phyloP scores from a whole-genome alignment of 2,888 invertebrate genomes.

The Calephelis perditalis region DNA sequence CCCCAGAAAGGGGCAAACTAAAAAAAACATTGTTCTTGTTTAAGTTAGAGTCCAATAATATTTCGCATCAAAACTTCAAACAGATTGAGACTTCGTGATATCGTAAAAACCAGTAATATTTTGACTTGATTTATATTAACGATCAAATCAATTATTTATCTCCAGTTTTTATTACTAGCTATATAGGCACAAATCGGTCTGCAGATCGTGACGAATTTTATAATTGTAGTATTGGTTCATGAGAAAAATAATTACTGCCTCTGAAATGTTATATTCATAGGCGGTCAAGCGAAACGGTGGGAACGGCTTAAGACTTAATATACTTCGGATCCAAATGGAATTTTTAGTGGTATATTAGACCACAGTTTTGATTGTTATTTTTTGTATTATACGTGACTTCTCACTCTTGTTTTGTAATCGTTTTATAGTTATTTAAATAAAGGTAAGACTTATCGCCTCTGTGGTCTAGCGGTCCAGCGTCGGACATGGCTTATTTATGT shows the following conservation, averaged over 20 bases:
- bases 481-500: too few relatives aligned
- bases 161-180: slow-evolving; percentile 27
- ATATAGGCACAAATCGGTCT: slow-evolving; percentile 48
- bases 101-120: slow-evolving; percentile 41
- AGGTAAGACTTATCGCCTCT: too few relatives aligned
- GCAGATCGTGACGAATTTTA: slow-evolving; percentile 64
- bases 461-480: too few relatives aligned
- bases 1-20: too few relatives aligned
- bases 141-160: slow-evolving; percentile 21
- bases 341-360: slow-evolving; percentile 47
- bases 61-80: not conserved
- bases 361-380: slow-evolving; percentile 27
- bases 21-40: too few relatives aligned
- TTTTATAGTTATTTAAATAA: too few relatives aligned
- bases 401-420: not conserved
- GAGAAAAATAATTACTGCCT: slow-evolving; percentile 68
- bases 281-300: slow-evolving; percentile 69
- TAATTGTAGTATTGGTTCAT: slow-evolving; percentile 72
- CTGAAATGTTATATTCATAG: slow-evolving; percentile 56
- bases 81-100: slow-evolving; percentile 42
- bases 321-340: slow-evolving; percentile 65
- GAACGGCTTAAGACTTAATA: slow-evolving; percentile 64
- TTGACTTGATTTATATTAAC: slow-evolving; percentile 38
- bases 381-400: slow-evolving; percentile 21
- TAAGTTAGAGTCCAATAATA: too few relatives aligned